Base-by-base conservation (phyloP, 2,797 vertebrate genomes). In the Triplophysa yarkandensis region DNA sequence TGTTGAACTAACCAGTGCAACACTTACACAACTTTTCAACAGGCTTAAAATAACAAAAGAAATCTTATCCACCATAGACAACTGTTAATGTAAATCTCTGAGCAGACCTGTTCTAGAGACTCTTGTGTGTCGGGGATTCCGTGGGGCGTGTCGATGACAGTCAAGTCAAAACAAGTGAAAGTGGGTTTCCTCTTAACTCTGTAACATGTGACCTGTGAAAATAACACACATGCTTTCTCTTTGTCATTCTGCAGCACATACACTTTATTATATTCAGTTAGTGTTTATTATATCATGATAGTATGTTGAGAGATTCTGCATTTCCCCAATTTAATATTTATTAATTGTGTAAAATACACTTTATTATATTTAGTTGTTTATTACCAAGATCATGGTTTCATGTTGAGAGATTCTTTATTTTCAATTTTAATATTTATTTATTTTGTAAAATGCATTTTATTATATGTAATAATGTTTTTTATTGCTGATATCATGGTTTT, bases 81-180 rank as follows among this genome's bases (percentile, higher is more conserved):
- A 30, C 32, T 6, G 13, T 19, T 30, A 1, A 9, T 30, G 70
- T 63, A 28, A 66, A 58, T 66, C 52, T 62, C 65, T 68, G 43
- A 55, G 16, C 63, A 67, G 72, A 80, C 74, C 81, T 75, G 39
- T 57, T 67, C 17, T 71, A 63, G 39, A 67, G 46, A 61, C 55
- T 58, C 23, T 23, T 19, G 50, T 43, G 63, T 66, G 36, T 43
- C 36, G 44, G 84, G 85, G 82, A 88, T 23, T 86, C 83, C 86
- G 54, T 32, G 86, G 85, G 90, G 91, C 84, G 91, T 90, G 89
- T 75, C 86, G 84, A 71, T 88, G 87, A 79, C 43, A 69, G 69
- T 72, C 77, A 66, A 86, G 87, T 86, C 81, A 74, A 75, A 58
- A 57, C 57, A 72, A 36, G 58, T 61, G 34, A 16, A 71, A 81